These are phyloP conservation scores for Saturnia japonica DNA, from an alignment of 2,888 invertebrate genomes.

Conservation along the genomic window DNA sequence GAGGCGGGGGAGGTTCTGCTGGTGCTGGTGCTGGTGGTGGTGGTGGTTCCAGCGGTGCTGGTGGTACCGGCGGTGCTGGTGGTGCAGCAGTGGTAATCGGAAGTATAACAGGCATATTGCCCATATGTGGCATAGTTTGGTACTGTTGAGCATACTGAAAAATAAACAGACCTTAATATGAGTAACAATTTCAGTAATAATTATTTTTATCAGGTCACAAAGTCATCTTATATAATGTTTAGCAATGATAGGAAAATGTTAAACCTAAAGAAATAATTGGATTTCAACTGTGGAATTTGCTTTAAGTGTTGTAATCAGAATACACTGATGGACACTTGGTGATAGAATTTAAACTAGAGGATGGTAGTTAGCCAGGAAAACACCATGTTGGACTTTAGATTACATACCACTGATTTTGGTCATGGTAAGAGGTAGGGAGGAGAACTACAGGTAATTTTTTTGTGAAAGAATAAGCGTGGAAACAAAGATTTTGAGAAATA, in stretches of 20 bases:
- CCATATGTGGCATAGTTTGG: slow-evolving; percentile 57
- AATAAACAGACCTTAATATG: not conserved
- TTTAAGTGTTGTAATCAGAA: not conserved
- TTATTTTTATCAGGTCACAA: no score
- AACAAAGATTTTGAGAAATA: no score
- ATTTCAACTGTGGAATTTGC: not conserved
- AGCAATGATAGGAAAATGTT: not conserved
- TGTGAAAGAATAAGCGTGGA: no score
- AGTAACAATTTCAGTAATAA: not conserved
- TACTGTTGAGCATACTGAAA: slow-evolving; percentile 72
- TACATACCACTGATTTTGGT: no score
- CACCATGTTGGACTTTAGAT: no score
- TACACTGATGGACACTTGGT: not conserved
- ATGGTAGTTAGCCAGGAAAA: no score
- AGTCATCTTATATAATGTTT: no score
- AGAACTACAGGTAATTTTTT: no score
- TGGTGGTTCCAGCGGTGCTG: slow-evolving; percentile 45
- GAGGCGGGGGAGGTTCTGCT: slow-evolving; percentile 57
- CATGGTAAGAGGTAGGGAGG: no score
- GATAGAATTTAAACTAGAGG: no score
- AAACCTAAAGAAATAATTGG: not conserved
- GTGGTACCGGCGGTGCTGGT: slow-evolving; percentile 49
- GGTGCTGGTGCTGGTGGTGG: slow-evolving; percentile 50
- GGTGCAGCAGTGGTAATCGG: slow-evolving; percentile 53
- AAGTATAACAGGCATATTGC: slow-evolving; percentile 54